phyloP scores from a whole-genome alignment of 2,113 vertebrate genomes.

The Haliaeetus leucogaster region DNA sequence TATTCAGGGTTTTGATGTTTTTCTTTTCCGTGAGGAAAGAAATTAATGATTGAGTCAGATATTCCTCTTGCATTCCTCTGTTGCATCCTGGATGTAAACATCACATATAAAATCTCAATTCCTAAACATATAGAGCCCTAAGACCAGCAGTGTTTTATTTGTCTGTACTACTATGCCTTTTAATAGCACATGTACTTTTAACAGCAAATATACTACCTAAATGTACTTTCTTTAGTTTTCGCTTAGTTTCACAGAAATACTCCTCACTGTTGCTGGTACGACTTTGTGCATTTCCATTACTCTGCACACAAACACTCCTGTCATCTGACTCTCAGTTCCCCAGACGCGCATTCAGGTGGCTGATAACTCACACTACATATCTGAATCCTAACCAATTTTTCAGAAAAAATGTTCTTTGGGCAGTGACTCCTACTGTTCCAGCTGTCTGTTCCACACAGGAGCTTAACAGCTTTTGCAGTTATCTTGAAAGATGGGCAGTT shows the following conservation, averaged over 20 bases:
- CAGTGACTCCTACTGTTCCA: neutral
- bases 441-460: neutral
- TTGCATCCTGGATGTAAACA: neutral
- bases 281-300: accelerated
- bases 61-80: neutral
- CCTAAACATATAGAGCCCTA: neutral
- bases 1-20: neutral
- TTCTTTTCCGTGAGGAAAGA: neutral
- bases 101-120: neutral
- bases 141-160: neutral
- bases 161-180: neutral
- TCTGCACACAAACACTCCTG: neutral
- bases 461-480: neutral
- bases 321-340: neutral
- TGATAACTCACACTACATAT: neutral
- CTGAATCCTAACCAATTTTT: neutral
- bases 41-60: neutral
- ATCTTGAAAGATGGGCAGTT: neutral
- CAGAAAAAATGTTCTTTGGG: neutral
- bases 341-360: neutral
- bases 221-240: neutral
- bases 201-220: neutral
- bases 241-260: neutral
- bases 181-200: neutral
- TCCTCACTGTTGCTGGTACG: neutral